Conservation (phyloP, 2,797 vertebrate species). For the Uromys caudimaculatus region DNA sequence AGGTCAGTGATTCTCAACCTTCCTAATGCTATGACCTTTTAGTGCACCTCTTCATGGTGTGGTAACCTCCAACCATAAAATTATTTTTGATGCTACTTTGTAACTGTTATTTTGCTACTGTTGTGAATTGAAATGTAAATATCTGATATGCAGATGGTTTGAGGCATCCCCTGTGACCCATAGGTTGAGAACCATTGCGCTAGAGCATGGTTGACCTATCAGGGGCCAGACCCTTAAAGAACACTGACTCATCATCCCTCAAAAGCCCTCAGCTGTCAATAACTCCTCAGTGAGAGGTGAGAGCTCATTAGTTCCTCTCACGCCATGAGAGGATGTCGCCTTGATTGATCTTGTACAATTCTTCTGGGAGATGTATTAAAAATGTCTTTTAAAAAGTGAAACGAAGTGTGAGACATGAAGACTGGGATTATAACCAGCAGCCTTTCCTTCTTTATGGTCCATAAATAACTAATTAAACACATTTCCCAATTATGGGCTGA, state of each 20-base stretch:
- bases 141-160: background rate
- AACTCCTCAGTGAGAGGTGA: background rate
- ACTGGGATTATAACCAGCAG: background rate
- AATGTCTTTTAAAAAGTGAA: conserved; percentile 32
- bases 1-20: background rate
- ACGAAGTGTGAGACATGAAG: background rate
- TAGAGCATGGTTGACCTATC: background rate
- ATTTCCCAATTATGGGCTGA: conserved; percentile 22
- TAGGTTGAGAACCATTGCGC: background rate
- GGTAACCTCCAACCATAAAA: background rate
- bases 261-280: background rate
- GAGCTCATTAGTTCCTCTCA: too few relatives aligned
- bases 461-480: conserved; percentile 21
- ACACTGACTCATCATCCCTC: background rate
- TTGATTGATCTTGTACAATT: background rate
- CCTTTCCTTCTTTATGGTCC: conserved; percentile 11
- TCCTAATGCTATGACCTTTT: background rate
- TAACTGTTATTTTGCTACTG: background rate
- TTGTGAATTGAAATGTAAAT: background rate
- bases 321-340: background rate
- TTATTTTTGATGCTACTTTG: background rate
- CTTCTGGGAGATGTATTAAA: background rate
- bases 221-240: background rate
- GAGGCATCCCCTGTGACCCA: background rate
- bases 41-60: background rate